Conservation (phyloP, 64 coral and sea anemone genomes). For the Stichodactyla helianthus region DNA sequence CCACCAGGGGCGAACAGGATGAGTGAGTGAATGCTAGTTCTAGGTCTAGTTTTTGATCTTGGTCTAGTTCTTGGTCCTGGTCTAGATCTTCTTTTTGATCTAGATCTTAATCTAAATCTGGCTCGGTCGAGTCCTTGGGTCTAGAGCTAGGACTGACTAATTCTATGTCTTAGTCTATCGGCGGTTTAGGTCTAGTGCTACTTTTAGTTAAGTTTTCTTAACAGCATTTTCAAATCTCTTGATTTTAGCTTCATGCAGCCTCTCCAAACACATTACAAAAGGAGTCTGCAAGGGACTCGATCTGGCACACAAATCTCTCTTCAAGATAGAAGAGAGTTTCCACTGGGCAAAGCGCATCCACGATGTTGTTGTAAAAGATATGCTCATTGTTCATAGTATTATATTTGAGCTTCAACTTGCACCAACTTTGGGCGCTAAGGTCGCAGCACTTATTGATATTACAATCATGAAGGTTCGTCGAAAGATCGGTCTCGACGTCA, state of each 20-base stretch:
- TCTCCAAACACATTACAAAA: constrained; percentile 64
- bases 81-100: no score
- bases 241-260: constrained; percentile 52
- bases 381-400: not conserved
- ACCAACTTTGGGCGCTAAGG: not conserved
- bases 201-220: no score
- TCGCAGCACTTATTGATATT: constrained; percentile 1
- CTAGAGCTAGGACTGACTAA: no score
- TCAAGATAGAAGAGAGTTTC: constrained; percentile 48
- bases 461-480: constrained; percentile 2
- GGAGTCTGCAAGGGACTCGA: constrained; percentile 72
- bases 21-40: no score
- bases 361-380: not conserved
- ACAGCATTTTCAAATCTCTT: not conserved
- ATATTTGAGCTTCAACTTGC: not conserved
- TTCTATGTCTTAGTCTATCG: no score
- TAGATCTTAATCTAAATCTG: no score
- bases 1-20: no score
- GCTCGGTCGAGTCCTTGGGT: no score
- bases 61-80: no score
- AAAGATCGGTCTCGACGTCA: constrained; percentile 46
- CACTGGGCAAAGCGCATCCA: constrained; percentile 64
- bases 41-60: no score
- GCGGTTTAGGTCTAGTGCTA: no score
- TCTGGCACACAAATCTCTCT: constrained; percentile 40